Percentiles rank a stretch among this genome's conserved stretches.
These are phyloP conservation scores for Phaonia tiefii DNA, from an alignment of 2,888 invertebrate species.

Conservation along the genomic window DNA sequence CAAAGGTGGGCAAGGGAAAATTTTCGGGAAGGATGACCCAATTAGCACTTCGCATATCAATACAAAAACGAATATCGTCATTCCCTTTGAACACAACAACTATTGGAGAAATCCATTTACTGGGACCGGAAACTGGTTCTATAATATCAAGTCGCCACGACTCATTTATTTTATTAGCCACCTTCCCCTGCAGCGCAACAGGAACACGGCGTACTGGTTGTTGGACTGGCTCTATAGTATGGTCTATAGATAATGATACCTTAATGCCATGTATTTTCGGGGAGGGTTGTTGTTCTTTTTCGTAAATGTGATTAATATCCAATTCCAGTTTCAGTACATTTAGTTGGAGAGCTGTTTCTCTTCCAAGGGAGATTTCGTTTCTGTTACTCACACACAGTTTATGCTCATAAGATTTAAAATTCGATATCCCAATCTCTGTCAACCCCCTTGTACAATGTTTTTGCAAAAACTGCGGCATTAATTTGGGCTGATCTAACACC, in stretches of 20 bases:
- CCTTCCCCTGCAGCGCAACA: not conserved
- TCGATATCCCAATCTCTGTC: no score
- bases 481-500: no score
- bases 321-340: no score
- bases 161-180: slow-evolving; percentile 60
- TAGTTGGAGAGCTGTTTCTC: slow-evolving; percentile 59
- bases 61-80: slow-evolving; percentile 28
- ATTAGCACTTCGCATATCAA: slow-evolving; percentile 24
- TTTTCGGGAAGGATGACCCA: slow-evolving; percentile 31
- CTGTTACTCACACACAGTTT: slow-evolving; percentile 28
- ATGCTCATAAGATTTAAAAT: no score
- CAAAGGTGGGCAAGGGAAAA: slow-evolving; percentile 70
- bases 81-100: slow-evolving; percentile 36
- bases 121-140: slow-evolving; percentile 39
- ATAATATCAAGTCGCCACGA: slow-evolving; percentile 59
- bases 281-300: no score
- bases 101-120: slow-evolving; percentile 73
- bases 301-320: no score
- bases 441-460: no score
- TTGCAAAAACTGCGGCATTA: no score
- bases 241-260: slow-evolving; percentile 28
- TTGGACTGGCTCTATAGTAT: slow-evolving; percentile 19
- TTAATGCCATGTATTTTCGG: slow-evolving; percentile 32
- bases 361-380: slow-evolving; percentile 55
- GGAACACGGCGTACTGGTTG: slow-evolving; percentile 35